Evolutionary conservation across 2,113 vertebrate species (phyloP).

Genomic region (Cinclus cinclus): DNA sequence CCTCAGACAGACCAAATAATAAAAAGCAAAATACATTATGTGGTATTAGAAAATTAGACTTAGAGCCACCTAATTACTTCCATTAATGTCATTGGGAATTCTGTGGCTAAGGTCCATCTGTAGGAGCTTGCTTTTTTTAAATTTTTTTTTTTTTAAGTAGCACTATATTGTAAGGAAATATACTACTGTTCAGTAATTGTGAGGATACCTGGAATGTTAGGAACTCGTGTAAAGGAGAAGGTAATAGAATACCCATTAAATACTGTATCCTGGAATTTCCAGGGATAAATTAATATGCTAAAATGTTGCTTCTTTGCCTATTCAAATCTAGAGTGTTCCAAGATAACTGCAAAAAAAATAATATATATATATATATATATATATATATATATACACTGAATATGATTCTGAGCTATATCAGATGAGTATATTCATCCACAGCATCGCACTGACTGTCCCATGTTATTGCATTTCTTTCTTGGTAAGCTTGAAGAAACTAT

Average conservation of each 20-base stretch:
- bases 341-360: not conserved
- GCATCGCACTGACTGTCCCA: not conserved
- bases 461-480: not conserved
- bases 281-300: not conserved
- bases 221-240: not conserved
- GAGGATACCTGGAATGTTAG: not conserved
- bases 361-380: accelerated
- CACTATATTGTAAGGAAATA: not conserved
- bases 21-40: not conserved
- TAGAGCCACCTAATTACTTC: slow-evolving; percentile 30
- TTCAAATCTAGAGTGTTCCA: not conserved
- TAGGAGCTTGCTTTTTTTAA: not conserved
- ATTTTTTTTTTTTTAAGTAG: not conserved
- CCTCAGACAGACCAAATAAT: not conserved
- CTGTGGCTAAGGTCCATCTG: not conserved
- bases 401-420: not conserved
- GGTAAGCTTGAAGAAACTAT: not conserved
- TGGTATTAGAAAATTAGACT: slow-evolving; percentile 46
- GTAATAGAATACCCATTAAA: not conserved
- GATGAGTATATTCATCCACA: not conserved
- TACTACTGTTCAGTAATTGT: not conserved
- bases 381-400: not conserved
- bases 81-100: not conserved
- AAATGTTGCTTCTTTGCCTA: not conserved
- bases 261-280: not conserved